Percentiles rank a stretch among this genome's conserved stretches.
These are phyloP conservation scores for Drosophila jambulina DNA, from an alignment of 1,140 invertebrate species.

Conservation along the genomic window DNA sequence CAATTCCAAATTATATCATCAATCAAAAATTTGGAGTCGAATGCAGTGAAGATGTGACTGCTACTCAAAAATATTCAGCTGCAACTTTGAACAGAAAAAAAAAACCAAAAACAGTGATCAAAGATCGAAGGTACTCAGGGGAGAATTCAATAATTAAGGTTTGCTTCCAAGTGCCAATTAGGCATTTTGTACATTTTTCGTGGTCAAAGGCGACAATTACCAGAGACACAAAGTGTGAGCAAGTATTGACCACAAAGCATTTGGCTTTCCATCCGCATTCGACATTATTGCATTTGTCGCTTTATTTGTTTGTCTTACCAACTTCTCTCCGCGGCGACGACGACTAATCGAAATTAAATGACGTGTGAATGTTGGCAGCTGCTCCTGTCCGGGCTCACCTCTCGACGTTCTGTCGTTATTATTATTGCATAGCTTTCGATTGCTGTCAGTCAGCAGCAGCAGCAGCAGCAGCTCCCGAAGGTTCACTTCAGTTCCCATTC, in stretches of 20 bases:
- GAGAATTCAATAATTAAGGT: conserved; percentile 34
- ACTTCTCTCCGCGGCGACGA: conserved; percentile 9
- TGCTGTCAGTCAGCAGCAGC: conserved; percentile 32
- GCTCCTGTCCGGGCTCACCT: conserved; percentile 36
- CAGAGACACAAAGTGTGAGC: conserved; percentile 32
- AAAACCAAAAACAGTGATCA: conserved; percentile 9
- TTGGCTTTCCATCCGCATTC: conserved; percentile 48
- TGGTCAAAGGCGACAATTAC: conserved; percentile 70
- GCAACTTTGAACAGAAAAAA: conserved; percentile 15
- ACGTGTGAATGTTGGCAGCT: conserved; percentile 81
- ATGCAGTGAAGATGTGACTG: conserved; percentile 33
- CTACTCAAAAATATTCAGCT: conserved; percentile 20
- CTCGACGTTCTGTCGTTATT: conserved; percentile 29
- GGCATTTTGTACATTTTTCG: conserved; percentile 69
- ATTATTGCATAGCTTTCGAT: conserved; percentile 69
- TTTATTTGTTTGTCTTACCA: conserved; percentile 58
- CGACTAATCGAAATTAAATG: conserved; percentile 82
- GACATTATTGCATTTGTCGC: conserved; percentile 45
- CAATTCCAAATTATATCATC: conserved; percentile 18
- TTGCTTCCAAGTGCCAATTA: conserved; percentile 71
- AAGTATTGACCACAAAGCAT: conserved; percentile 57
- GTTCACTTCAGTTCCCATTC: conserved; percentile 17
- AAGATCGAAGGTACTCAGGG: conserved; percentile 14
- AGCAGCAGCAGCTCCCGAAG: conserved; percentile 19
- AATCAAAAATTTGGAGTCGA: conserved; percentile 40